These are phyloP conservation scores for Gadus chalcogrammus DNA, from an alignment of 2,113 vertebrate species.

Conservation along the genomic window DNA sequence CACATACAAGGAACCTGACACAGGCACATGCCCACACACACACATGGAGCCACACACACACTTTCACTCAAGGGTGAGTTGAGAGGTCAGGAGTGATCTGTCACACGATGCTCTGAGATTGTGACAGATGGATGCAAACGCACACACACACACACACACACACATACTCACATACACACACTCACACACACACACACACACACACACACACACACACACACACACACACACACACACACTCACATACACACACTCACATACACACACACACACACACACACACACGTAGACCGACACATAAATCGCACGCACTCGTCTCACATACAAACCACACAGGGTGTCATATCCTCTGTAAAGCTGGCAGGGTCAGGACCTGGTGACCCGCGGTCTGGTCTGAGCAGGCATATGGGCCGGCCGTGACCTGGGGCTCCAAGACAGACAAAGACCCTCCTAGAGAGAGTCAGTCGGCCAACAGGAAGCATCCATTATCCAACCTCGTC, in stretches of 20 bases:
- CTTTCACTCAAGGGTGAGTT: conserved; percentile 20
- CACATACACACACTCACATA: not conserved
- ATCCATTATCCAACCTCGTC: not conserved
- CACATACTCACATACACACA: not conserved
- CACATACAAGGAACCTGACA: not conserved
- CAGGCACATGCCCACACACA: not conserved
- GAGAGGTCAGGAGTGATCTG: conserved; percentile 53
- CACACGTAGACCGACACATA: too few relatives aligned
- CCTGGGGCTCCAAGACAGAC: conserved; percentile 36
- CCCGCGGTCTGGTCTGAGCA: conserved; percentile 44
- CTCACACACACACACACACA: too few relatives aligned
- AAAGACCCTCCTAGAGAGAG: conserved; percentile 36
- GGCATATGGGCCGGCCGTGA: conserved; percentile 54
- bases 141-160: conserved; percentile 9
- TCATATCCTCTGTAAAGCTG: conserved; percentile 43
- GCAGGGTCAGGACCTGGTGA: conserved; percentile 64
- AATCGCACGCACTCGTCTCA: not conserved
- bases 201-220: conserved; percentile 11
- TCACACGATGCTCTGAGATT: conserved; percentile 50
- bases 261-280: too few relatives aligned
- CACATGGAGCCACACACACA: not conserved
- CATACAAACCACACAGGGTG: conserved; percentile 7
- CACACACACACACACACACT: conserved; percentile 12
- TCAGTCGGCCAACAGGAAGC: conserved; percentile 34
- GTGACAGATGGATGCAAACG: conserved; percentile 55